Percentiles rank a stretch among this genome's conserved stretches.
Evolutionary conservation across 2,888 invertebrate genomes (phyloP).

Genomic region (Adela reaumurella): DNA sequence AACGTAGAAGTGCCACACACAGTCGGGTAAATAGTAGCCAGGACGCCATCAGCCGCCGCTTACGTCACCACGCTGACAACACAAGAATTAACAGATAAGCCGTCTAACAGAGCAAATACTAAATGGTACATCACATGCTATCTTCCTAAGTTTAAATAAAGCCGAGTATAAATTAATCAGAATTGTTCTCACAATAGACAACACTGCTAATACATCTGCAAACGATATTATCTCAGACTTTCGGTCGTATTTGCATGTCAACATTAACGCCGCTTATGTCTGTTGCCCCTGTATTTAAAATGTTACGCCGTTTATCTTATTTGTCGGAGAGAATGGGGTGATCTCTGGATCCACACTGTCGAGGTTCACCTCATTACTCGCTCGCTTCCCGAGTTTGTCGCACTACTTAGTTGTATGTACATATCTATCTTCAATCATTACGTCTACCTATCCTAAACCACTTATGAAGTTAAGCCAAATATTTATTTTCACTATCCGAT

Average conservation of each 20-base stretch:
- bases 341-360: background rate
- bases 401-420: too few species aligned
- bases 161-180: conserved; percentile 47
- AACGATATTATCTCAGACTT: conserved; percentile 38
- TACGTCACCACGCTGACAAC: conserved; percentile 31
- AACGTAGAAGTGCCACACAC: background rate
- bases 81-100: conserved; percentile 55
- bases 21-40: background rate
- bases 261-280: conserved; percentile 19
- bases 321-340: background rate
- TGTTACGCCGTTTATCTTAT: conserved; percentile 1
- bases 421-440: too few species aligned
- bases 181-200: conserved; percentile 37
- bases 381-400: too few species aligned
- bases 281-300: conserved; percentile 28
- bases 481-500: background rate
- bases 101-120: conserved; percentile 40
- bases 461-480: background rate
- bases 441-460: too few species aligned
- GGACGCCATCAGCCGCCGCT: conserved; percentile 8
- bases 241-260: conserved; percentile 29
- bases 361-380: too few species aligned
- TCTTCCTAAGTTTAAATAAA: conserved; percentile 34
- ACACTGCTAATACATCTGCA: conserved; percentile 39
- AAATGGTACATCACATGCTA: conserved; percentile 33